Conservation (phyloP, 2,797 vertebrate genomes). For the Chaunax sp. region DNA sequence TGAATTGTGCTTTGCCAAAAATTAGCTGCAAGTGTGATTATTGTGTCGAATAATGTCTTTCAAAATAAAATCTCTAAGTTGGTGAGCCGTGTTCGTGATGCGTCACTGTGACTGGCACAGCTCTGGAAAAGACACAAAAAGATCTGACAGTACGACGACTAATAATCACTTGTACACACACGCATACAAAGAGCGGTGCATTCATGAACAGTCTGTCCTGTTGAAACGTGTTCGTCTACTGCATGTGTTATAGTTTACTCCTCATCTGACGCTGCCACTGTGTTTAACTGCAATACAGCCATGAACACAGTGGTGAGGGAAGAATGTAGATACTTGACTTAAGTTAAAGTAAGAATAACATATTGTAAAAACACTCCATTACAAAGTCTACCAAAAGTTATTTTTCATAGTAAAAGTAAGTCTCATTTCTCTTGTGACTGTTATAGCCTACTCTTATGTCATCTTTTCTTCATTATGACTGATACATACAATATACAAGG, state of each 20-base stretch:
- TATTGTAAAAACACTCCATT: background rate
- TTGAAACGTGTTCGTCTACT: background rate
- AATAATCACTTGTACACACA: conserved; percentile 19
- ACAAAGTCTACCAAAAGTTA: background rate
- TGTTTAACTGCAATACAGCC: background rate
- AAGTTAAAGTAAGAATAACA: background rate
- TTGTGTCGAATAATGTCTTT: background rate
- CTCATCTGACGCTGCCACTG: background rate
- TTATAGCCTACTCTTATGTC: background rate
- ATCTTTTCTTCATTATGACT: background rate
- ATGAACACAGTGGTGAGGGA: no score
- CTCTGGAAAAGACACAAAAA: conserved; percentile 12
- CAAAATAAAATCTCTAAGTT: conserved; percentile 17
- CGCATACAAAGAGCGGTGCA: no score
- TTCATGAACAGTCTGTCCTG: background rate
- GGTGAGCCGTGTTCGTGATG: background rate
- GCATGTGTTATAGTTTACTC: background rate
- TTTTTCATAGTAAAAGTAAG: background rate
- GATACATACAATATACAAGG: background rate
- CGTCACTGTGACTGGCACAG: conserved; percentile 6
- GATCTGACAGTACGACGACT: conserved; percentile 10
- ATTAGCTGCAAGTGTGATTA: background rate
- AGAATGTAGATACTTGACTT: no score
- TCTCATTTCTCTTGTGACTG: background rate
- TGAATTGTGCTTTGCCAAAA: conserved; percentile 1